Percentiles rank a stretch among this genome's conserved stretches.
Conservation (phyloP, 2,888 invertebrate species). For the Busseola fusca region DNA sequence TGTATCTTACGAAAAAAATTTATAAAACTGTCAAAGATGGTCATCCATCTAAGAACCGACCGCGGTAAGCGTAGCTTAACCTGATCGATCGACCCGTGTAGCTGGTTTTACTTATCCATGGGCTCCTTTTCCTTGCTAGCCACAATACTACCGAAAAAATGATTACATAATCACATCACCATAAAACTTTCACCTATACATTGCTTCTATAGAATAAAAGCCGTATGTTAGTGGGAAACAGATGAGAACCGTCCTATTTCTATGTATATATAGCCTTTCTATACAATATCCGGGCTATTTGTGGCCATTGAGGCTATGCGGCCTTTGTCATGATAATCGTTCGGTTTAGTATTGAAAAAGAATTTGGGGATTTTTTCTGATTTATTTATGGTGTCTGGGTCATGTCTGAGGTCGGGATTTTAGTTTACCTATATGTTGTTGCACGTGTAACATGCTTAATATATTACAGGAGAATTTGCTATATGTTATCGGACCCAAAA, state of each 20-base stretch:
- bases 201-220: constrained; percentile 36
- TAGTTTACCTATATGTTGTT: constrained; percentile 6
- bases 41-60: neutral
- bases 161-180: constrained; percentile 17
- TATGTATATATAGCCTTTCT: constrained; percentile 25
- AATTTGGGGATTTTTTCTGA: constrained; percentile 13
- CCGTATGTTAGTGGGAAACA: constrained; percentile 38
- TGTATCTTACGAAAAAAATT: neutral
- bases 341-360: constrained; percentile 32
- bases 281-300: constrained; percentile 49
- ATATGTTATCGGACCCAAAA: too few relatives aligned
- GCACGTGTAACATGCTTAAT: too few relatives aligned
- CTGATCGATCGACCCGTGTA: neutral
- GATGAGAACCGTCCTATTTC: constrained; percentile 30
- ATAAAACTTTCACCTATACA: constrained; percentile 31
- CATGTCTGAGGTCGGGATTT: neutral
- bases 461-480: too few relatives aligned
- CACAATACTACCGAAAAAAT: neutral
- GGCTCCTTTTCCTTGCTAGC: neutral
- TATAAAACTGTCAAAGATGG: neutral
- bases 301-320: constrained; percentile 3
- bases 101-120: neutral
- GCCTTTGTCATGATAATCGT: constrained; percentile 54
- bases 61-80: neutral
- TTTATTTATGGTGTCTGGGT: constrained; percentile 30